Conservation (phyloP, 2,888 invertebrate genomes). For the Adela reaumurella region DNA sequence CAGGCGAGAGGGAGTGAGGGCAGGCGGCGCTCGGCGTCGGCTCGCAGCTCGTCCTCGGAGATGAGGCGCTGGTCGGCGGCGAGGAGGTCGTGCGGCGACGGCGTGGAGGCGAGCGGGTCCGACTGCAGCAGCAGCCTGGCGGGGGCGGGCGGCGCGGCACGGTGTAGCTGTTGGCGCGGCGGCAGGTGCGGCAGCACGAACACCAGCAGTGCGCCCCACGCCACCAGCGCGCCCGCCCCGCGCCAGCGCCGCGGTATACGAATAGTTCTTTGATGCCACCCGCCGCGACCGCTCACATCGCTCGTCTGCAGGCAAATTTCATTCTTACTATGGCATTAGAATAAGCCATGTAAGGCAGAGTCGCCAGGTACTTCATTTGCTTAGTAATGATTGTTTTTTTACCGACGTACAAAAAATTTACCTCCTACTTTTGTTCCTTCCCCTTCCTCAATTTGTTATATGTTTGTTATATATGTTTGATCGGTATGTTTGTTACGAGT, state of each 20-base stretch:
- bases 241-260: conserved; percentile 2
- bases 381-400: too few species aligned
- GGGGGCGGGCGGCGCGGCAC: conserved; percentile 17
- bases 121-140: conserved; percentile 19
- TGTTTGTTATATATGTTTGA: too few species aligned
- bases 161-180: conserved; percentile 16
- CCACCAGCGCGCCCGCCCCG: conserved; percentile 29
- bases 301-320: too few species aligned
- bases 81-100: conserved; percentile 17
- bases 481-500: too few species aligned
- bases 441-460: too few species aligned
- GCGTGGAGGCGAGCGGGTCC: conserved; percentile 4
- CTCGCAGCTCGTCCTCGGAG: conserved; percentile 71
- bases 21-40: conserved; percentile 73
- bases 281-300: too few species aligned
- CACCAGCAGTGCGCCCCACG: conserved; percentile 32
- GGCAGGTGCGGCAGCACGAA: conserved; percentile 24
- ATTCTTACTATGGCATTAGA: too few species aligned
- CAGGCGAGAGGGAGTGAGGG: conserved; percentile 83
- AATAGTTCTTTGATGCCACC: too few species aligned
- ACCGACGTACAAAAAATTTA: too few species aligned
- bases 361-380: too few species aligned
- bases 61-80: conserved; percentile 31
- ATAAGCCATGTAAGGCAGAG: too few species aligned
- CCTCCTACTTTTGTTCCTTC: too few species aligned